Percentiles rank a stretch among this genome's conserved stretches.
Conservation (phyloP, 2,888 invertebrate species). For the Polylopha cassiicola region DNA sequence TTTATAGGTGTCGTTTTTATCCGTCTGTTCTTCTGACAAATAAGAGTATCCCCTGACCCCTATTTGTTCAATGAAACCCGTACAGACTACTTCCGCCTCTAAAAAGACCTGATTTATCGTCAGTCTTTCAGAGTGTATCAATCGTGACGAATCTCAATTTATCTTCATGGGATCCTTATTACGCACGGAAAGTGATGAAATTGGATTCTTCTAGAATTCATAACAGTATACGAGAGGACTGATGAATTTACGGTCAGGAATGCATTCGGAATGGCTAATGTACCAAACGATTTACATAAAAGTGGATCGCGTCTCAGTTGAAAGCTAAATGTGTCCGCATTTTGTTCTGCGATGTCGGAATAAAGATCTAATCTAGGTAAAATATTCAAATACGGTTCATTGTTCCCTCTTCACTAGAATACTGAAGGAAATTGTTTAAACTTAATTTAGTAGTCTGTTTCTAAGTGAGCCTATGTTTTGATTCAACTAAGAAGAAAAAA, state of each 20-base stretch:
- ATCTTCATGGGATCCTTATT: slow-evolving; percentile 14
- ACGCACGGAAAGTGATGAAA: slow-evolving; percentile 12
- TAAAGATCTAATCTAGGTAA: too few relatives aligned
- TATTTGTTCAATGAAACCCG: slow-evolving; percentile 16
- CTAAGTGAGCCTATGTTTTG: neutral
- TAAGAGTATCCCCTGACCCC: slow-evolving; percentile 21
- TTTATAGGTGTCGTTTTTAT: slow-evolving; percentile 21
- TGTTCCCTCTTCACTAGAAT: too few relatives aligned
- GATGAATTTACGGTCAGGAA: slow-evolving; percentile 2
- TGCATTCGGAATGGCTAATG: slow-evolving; percentile 5
- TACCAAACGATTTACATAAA: slow-evolving; percentile 6
- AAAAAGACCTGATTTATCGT: slow-evolving; percentile 23
- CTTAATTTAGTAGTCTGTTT: too few relatives aligned
- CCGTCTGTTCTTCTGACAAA: slow-evolving; percentile 15
- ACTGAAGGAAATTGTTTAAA: too few relatives aligned
- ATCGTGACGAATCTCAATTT: slow-evolving; percentile 22
- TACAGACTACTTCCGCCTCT: slow-evolving; percentile 21
- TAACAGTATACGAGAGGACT: neutral
- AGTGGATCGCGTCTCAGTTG: slow-evolving; percentile 1
- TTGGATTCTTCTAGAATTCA: neutral
- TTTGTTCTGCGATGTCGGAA: too few relatives aligned
- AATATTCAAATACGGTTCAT: too few relatives aligned
- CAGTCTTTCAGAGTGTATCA: slow-evolving; percentile 18
- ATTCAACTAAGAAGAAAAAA: slow-evolving; percentile 8
- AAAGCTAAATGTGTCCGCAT: too few relatives aligned